Evolutionary conservation across 2,888 invertebrate genomes (phyloP).

Genomic region (Synanthedon tipuliformis): DNA sequence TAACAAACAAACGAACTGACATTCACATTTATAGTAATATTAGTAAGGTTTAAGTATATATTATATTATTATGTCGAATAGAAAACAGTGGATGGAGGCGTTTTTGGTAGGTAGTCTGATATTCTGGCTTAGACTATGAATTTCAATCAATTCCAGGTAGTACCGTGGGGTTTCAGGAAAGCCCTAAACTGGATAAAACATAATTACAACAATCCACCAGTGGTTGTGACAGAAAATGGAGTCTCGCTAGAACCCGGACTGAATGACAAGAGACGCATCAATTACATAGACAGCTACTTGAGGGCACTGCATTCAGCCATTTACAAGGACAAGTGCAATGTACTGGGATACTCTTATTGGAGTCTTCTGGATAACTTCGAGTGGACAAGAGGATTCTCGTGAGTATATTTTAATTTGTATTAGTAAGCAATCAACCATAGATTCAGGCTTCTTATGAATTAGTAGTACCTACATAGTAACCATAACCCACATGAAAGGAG

Average conservation of each 20-base stretch:
- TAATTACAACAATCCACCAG: constrained; percentile 68
- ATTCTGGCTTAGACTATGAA: too few species aligned
- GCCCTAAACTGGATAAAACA: constrained; percentile 72
- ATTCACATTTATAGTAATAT: too few species aligned
- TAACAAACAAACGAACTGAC: too few species aligned
- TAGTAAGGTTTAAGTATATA: too few species aligned
- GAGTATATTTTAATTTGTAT: constrained; percentile 17
- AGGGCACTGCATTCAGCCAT: constrained; percentile 56
- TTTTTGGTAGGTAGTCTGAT: too few species aligned
- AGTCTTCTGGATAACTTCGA: constrained; percentile 86
- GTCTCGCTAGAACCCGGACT: constrained; percentile 56
- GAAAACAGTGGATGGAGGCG: too few species aligned
- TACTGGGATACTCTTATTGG: constrained; percentile 80
- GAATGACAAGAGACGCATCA: constrained; percentile 57
- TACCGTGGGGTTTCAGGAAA: constrained; percentile 75
- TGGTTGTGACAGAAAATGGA: constrained; percentile 74
- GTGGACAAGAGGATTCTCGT: constrained; percentile 81
- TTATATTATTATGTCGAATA: too few species aligned
- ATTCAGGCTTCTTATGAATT: background rate
- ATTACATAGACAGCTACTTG: constrained; percentile 65
- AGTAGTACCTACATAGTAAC: too few species aligned
- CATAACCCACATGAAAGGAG: too few species aligned
- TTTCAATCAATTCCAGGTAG: constrained; percentile 45
- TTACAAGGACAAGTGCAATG: constrained; percentile 65
- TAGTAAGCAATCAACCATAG: too few species aligned